Base-by-base conservation (phyloP, 1,140 invertebrate genomes). In the Lethocerus indicus region DNA sequence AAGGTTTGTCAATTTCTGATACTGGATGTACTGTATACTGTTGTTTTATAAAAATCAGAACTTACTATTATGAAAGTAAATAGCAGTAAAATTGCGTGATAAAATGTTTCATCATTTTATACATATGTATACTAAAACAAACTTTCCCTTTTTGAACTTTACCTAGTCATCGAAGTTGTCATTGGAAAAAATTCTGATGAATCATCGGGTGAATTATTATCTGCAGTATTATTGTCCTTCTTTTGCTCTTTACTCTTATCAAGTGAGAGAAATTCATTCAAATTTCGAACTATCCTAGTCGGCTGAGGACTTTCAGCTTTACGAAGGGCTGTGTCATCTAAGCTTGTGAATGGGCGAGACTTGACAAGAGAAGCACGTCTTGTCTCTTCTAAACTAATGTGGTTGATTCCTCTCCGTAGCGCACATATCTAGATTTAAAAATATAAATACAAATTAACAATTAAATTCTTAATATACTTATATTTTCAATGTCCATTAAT, bases 191-290 rank as follows among this genome's bases (percentile, higher is more conserved):
- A 88, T 59, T 87, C 83, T 29, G 72, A 67, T 0, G 77, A 77
- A 65, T 86, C 83, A 58, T 88, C 83, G 0, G 80, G 81, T 51
- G 81, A 81, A 50, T 70, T 74, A 16, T 76, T 72, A 28, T 78
- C 76, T 46, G 76, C 61, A 2, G 60, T 60, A 28, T 48, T 52
- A 44, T 58, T 52, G 64, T 63, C 14, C 67, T 67, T 46, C 18
- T 26, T 28, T 32, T 47, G 46, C n/a, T 16, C 13, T 32, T 47
- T 54, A 29, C 40, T 54, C 32, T 56, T 54, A 14, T 81, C 74
- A 58, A 86, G 82, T 56, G 81, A 84, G 0, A 86, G 66, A 61
- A 86, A 85, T 63, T 86, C 83, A 57, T 85, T 84, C n/a, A 87
- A 67, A 66, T 85, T 87, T 62, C 81, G 84, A 1, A 87, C 79